Conservation (phyloP, 1,140 invertebrate species). For the Chelonus insularis region DNA sequence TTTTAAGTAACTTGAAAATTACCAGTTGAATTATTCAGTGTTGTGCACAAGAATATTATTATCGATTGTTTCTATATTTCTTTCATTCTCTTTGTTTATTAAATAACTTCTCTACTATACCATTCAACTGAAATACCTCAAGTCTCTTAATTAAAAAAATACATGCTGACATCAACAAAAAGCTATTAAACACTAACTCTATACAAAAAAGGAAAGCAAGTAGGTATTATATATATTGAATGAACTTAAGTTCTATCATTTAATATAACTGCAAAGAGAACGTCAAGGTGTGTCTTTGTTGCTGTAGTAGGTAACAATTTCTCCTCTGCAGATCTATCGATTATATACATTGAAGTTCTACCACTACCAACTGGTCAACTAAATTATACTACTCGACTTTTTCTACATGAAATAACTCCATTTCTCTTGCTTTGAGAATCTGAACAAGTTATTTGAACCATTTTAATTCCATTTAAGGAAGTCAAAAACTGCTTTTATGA, state of each 20-base stretch:
- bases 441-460: too few species aligned
- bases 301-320: not conserved
- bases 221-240: not conserved
- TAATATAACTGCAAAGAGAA: not conserved
- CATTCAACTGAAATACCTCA: not conserved
- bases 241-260: not conserved
- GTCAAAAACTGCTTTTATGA: not conserved
- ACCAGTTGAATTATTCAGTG: too few species aligned
- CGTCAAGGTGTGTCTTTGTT: slow-evolving; percentile 11
- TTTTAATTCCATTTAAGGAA: not conserved
- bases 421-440: too few species aligned
- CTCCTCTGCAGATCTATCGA: slow-evolving; percentile 1
- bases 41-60: too few species aligned
- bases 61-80: too few species aligned
- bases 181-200: not conserved
- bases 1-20: too few species aligned
- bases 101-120: not conserved
- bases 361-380: too few species aligned
- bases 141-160: slow-evolving; percentile 2
- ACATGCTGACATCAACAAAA: slow-evolving; percentile 4
- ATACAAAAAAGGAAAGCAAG: not conserved
- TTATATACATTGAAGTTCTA: too few species aligned
- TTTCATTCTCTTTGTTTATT: too few species aligned
- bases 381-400: too few species aligned
- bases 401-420: too few species aligned